Evolutionary conservation across 2,888 invertebrate species (phyloP).

Genomic region (Acronicta psi): DNA sequence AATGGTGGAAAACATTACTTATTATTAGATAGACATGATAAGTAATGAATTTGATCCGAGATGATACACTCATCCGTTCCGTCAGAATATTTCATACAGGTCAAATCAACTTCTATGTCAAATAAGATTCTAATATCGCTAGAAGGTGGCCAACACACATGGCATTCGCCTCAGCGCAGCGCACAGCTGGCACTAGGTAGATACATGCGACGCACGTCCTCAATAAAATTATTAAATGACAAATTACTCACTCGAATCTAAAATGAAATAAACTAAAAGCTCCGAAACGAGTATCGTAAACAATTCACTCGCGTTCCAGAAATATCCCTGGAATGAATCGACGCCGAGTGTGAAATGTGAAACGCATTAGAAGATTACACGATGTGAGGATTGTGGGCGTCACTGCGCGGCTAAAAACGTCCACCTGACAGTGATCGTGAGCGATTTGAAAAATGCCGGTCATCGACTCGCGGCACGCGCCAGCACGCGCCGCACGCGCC

Average conservation of each 20-base stretch:
- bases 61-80: too few species aligned
- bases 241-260: constrained; percentile 53
- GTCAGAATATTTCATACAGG: too few species aligned
- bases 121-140: neutral
- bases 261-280: constrained; percentile 50
- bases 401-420: constrained; percentile 53
- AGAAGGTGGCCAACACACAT: neutral
- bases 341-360: constrained; percentile 55
- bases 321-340: constrained; percentile 64
- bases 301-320: constrained; percentile 58
- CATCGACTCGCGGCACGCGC: constrained; percentile 62
- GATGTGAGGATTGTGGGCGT: constrained; percentile 35
- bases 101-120: too few species aligned
- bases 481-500: constrained; percentile 33
- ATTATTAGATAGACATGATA: too few species aligned
- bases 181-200: neutral
- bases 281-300: constrained; percentile 58
- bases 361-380: constrained; percentile 47
- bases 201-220: neutral
- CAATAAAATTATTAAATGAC: constrained; percentile 33
- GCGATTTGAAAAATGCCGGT: constrained; percentile 63
- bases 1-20: too few species aligned
- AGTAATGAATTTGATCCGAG: too few species aligned
- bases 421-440: constrained; percentile 62
- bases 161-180: neutral